These are phyloP conservation scores for Argyresthia albistria DNA, from an alignment of 2,888 invertebrate species.

Conservation along the genomic window DNA sequence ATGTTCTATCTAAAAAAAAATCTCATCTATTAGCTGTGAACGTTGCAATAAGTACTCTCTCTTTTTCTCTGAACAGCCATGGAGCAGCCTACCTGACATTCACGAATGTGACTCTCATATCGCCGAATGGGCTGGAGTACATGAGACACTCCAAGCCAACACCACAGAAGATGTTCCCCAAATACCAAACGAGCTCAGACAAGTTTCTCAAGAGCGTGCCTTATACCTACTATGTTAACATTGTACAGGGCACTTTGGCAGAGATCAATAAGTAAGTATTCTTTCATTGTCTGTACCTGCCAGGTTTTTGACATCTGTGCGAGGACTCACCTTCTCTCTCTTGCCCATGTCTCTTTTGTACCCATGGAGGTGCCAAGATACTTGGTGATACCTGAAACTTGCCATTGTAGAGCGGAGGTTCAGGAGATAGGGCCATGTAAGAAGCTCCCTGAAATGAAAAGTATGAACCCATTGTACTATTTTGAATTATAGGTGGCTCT, in stretches of 20 bases:
- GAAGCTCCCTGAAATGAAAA: no score
- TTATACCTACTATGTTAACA: slow-evolving; percentile 76
- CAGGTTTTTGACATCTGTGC: no score
- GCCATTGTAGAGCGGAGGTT: no score
- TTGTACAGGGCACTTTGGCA: slow-evolving; percentile 70
- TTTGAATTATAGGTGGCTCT: no score
- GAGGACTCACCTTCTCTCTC: no score
- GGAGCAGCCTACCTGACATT: slow-evolving; percentile 67
- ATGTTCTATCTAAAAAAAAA: no score
- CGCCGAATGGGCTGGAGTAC: slow-evolving; percentile 70
- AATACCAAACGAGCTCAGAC: slow-evolving; percentile 50
- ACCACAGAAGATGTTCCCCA: slow-evolving; percentile 62
- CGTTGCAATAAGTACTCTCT: not conserved
- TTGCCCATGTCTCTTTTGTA: no score
- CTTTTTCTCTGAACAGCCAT: slow-evolving; percentile 29
- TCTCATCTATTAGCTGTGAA: no score
- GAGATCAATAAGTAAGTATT: slow-evolving; percentile 65
- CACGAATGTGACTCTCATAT: slow-evolving; percentile 79
- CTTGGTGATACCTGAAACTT: no score
- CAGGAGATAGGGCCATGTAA: no score
- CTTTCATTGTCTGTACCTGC: not conserved
- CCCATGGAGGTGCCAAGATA: no score
- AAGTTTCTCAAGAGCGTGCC: slow-evolving; percentile 70
- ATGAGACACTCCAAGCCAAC: slow-evolving; percentile 28
- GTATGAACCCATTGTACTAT: no score